Evolutionary conservation across 1,140 invertebrate species (phyloP).

Genomic region (Trichonephila clavata): DNA sequence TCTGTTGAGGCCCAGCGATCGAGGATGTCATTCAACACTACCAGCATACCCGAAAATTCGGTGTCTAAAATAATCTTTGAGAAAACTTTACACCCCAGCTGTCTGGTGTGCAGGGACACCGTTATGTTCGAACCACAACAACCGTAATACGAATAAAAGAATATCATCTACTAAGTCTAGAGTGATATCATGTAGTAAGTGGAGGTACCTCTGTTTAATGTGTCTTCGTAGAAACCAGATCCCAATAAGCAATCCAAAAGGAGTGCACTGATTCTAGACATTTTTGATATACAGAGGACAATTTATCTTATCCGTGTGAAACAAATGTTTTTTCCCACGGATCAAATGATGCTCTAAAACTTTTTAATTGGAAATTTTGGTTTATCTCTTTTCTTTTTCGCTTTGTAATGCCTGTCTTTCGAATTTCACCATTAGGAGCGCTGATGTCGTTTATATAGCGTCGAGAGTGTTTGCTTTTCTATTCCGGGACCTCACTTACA

Average conservation of each 20-base stretch:
- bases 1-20: conserved; percentile 11
- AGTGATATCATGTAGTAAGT: background rate
- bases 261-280: too few species aligned
- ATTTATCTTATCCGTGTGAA: too few species aligned
- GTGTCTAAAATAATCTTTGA: background rate
- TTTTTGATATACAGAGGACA: too few species aligned
- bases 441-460: too few species aligned
- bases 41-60: background rate
- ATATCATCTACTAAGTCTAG: background rate
- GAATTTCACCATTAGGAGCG: too few species aligned
- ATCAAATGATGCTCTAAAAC: too few species aligned
- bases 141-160: background rate
- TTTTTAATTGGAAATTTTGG: too few species aligned
- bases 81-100: background rate
- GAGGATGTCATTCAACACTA: background rate
- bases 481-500: too few species aligned
- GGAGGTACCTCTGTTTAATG: background rate
- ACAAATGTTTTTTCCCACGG: too few species aligned
- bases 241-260: background rate
- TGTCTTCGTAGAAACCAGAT: background rate
- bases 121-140: conserved; percentile 8
- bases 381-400: too few species aligned
- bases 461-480: too few species aligned
- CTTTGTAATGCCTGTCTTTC: too few species aligned
- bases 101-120: background rate